Percentiles rank a stretch among this genome's conserved stretches.
These are phyloP conservation scores for Bubo scandiacus DNA, from an alignment of 2,113 vertebrate species.

Conservation along the genomic window DNA sequence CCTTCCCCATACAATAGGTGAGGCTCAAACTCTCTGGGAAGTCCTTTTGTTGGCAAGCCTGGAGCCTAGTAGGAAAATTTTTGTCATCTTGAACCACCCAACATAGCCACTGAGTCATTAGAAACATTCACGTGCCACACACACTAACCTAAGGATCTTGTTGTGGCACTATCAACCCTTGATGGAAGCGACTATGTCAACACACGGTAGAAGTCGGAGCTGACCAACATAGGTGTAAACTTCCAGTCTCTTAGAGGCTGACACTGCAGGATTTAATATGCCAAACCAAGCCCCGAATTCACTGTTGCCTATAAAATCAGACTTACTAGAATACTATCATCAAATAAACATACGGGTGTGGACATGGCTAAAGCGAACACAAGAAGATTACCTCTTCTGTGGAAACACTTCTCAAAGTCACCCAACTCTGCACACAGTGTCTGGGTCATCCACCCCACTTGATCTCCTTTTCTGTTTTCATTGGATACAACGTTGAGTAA, in stretches of 20 bases:
- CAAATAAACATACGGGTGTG: neutral
- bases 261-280: neutral
- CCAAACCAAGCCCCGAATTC: neutral
- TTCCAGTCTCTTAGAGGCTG: neutral
- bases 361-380: neutral
- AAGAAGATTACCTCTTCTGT: neutral
- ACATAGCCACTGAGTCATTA: neutral
- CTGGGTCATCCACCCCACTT: neutral
- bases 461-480: neutral
- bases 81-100: neutral
- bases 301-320: neutral
- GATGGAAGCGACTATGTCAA: neutral
- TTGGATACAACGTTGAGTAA: neutral
- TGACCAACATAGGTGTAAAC: neutral
- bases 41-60: neutral
- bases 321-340: neutral
- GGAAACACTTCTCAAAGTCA: neutral
- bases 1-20: neutral
- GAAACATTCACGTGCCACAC: neutral
- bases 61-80: neutral
- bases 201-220: neutral
- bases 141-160: neutral
- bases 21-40: neutral
- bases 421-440: neutral
- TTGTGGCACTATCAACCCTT: neutral